Conservation (phyloP, 35 echinoderm and acorn worm species). For the Lytechinus pictus region DNA sequence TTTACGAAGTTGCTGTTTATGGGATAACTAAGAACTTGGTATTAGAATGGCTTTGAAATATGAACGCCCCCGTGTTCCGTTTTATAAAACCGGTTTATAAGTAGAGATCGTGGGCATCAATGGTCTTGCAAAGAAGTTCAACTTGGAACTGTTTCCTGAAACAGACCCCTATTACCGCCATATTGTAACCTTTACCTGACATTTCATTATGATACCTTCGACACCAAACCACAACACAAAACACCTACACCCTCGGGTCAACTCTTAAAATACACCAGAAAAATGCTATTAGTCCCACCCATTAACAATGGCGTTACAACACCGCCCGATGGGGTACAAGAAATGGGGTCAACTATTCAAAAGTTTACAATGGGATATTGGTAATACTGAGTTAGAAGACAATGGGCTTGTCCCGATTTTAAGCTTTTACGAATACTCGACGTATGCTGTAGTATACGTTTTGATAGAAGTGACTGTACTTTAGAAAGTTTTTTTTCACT, state of each 20-base stretch:
- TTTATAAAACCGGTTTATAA: no score
- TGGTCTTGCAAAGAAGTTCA: no score
- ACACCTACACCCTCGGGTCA: background rate
- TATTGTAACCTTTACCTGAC: background rate
- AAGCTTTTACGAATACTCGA: background rate
- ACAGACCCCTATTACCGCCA: no score
- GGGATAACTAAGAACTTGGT: no score
- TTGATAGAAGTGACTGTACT: constrained; percentile 12
- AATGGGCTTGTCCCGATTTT: background rate
- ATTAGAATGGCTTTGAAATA: no score
- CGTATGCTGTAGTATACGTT: background rate
- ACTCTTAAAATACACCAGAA: background rate
- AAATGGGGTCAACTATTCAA: constrained; percentile 2
- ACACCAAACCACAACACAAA: background rate
- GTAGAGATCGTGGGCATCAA: no score
- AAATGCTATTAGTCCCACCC: background rate
- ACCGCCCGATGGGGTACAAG: background rate
- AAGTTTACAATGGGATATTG: background rate
- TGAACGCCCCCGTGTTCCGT: no score
- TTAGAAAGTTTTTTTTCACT: background rate
- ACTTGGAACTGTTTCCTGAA: no score
- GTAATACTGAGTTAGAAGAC: background rate
- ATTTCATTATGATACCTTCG: background rate
- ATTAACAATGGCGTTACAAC: background rate
- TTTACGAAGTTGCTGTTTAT: no score